Conservation (phyloP, 1,140 invertebrate species). For the Laupala kohalensis region DNA sequence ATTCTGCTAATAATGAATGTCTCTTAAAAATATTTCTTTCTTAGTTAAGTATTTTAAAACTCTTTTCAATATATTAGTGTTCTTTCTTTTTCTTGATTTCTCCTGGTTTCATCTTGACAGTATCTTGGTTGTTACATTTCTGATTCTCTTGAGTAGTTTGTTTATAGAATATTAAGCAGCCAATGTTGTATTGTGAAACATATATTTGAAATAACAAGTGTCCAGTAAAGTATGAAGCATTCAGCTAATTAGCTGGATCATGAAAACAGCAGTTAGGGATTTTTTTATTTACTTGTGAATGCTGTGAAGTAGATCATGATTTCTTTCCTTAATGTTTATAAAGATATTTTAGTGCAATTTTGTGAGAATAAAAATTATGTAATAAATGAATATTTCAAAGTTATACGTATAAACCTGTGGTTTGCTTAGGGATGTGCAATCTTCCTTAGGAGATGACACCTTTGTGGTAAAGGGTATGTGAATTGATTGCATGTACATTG, state of each 20-base stretch:
- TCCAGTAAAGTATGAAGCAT: background rate
- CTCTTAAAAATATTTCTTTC: no score
- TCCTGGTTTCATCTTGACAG: background rate
- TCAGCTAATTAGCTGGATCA: no score
- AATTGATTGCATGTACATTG: background rate
- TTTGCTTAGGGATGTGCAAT: background rate
- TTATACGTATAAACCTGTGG: background rate
- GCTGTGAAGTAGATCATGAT: background rate
- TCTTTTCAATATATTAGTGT: background rate
- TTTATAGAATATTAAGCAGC: background rate
- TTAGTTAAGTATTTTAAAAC: background rate
- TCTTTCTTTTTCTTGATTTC: background rate
- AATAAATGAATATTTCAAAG: background rate
- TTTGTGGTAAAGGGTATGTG: background rate
- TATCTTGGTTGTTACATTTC: background rate
- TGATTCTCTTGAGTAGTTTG: background rate
- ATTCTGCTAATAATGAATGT: no score
- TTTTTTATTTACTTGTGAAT: background rate
- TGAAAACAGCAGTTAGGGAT: background rate
- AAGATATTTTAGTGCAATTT: background rate
- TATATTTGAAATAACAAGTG: background rate
- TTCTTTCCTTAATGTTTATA: background rate
- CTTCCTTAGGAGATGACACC: background rate
- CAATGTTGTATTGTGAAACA: background rate
- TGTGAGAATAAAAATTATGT: background rate